Evolutionary conservation across 2,113 vertebrate genomes (phyloP).

Genomic region (Anguilla japonica): DNA sequence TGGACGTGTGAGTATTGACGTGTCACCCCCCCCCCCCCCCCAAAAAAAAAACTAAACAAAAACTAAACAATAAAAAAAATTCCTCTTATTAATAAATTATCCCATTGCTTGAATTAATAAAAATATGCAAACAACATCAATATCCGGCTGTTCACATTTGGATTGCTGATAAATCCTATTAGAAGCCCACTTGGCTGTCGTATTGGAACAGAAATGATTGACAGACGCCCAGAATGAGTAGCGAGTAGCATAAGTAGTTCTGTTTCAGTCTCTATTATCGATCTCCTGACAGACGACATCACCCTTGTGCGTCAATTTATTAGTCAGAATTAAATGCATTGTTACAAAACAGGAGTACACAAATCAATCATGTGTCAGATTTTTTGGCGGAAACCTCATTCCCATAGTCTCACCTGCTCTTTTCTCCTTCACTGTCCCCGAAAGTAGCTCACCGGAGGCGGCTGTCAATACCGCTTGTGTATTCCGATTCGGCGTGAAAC

Average conservation of each 20-base stretch:
- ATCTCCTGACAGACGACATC: neutral
- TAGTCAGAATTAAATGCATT: neutral
- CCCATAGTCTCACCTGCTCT: neutral
- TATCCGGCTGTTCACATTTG: neutral
- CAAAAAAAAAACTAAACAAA: too few species aligned
- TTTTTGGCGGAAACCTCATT: neutral
- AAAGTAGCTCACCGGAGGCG: neutral
- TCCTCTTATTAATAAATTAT: conserved; percentile 13
- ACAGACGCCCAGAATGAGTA: conserved; percentile 1
- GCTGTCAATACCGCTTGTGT: neutral
- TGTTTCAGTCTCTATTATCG: neutral
- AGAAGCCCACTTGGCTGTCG: neutral
- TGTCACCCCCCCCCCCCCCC: too few species aligned
- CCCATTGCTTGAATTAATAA: conserved; percentile 8
- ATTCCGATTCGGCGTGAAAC: neutral
- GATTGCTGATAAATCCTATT: conserved; percentile 6
- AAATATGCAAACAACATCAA: neutral
- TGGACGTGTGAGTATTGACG: neutral
- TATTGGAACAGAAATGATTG: neutral
- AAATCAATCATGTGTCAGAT: neutral
- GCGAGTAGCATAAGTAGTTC: neutral
- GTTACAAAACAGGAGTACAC: neutral
- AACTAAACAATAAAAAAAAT: neutral
- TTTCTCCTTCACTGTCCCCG: neutral
- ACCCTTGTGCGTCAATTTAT: neutral